phyloP scores from a whole-genome alignment of 2,797 vertebrate genomes.

The Manis javanica region DNA sequence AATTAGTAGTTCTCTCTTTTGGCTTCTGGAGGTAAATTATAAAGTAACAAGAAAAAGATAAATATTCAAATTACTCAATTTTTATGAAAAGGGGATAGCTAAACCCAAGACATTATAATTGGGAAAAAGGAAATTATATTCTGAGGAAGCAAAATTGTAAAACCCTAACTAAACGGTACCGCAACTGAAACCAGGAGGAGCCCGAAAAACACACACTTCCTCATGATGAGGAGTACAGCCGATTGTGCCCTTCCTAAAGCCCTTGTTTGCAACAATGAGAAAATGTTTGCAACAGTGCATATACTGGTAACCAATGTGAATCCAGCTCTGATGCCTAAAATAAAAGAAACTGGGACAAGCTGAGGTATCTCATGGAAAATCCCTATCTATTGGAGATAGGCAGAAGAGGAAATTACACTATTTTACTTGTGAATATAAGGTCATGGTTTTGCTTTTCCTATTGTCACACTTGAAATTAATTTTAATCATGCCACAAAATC shows the following conservation, averaged over 20 bases:
- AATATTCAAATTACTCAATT: background rate
- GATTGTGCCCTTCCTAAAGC: background rate
- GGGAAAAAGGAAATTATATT: background rate
- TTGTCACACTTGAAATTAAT: background rate
- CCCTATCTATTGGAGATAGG: background rate
- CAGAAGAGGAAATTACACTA: background rate
- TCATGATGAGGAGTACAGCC: rapidly evolving
- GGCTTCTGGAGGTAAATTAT: background rate
- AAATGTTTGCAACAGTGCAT: background rate
- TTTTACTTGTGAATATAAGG: background rate
- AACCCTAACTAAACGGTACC: background rate
- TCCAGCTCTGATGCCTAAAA: background rate
- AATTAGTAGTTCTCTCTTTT: background rate
- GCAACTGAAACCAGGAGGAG: background rate
- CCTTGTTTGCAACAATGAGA: background rate
- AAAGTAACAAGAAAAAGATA: background rate
- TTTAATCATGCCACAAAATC: background rate
- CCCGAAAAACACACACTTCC: background rate
- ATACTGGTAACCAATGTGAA: background rate
- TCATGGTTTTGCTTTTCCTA: background rate
- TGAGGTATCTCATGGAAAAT: background rate
- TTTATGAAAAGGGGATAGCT: background rate
- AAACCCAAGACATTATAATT: background rate
- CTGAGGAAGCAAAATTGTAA: background rate
- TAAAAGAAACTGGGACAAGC: background rate